Conservation (phyloP, 2,888 invertebrate species). For the Melieria picta region DNA sequence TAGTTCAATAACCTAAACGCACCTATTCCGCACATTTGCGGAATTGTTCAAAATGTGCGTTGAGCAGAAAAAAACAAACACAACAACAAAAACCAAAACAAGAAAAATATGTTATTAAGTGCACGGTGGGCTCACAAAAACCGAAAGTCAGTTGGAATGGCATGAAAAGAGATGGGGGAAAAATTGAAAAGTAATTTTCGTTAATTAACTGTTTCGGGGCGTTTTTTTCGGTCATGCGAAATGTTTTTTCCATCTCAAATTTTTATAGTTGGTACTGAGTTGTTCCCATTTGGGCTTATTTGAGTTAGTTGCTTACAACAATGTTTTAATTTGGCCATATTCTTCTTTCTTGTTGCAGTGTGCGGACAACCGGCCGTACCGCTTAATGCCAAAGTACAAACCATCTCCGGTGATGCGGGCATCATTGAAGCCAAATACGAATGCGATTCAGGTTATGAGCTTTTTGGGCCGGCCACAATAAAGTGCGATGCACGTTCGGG, state of each 20-base stretch:
- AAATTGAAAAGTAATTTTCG: slow-evolving; percentile 13
- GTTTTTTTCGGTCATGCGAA: background rate
- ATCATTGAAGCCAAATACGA: slow-evolving; percentile 77
- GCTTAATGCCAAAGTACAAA: slow-evolving; percentile 78
- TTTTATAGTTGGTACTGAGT: background rate
- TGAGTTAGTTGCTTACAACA: background rate
- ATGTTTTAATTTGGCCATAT: slow-evolving; percentile 2
- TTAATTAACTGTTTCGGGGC: slow-evolving; percentile 19
- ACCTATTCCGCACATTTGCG: background rate
- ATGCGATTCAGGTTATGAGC: slow-evolving; percentile 89
- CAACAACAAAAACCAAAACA: background rate
- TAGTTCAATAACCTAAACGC: slow-evolving; percentile 22
- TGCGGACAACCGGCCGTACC: slow-evolving; percentile 90
- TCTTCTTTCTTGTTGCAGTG: slow-evolving; percentile 50
- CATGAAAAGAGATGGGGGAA: background rate
- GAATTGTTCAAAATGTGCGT: background rate
- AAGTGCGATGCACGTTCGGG: slow-evolving; percentile 77
- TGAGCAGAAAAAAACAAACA: background rate
- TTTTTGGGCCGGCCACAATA: slow-evolving; percentile 79
- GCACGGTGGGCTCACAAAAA: background rate
- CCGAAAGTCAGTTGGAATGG: background rate
- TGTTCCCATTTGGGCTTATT: background rate
- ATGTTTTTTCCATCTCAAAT: background rate
- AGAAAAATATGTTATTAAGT: background rate
- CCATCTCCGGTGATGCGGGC: slow-evolving; percentile 67